These are phyloP conservation scores for Cryptosula pallasiana DNA, from an alignment of 2,888 invertebrate genomes.

Conservation along the genomic window DNA sequence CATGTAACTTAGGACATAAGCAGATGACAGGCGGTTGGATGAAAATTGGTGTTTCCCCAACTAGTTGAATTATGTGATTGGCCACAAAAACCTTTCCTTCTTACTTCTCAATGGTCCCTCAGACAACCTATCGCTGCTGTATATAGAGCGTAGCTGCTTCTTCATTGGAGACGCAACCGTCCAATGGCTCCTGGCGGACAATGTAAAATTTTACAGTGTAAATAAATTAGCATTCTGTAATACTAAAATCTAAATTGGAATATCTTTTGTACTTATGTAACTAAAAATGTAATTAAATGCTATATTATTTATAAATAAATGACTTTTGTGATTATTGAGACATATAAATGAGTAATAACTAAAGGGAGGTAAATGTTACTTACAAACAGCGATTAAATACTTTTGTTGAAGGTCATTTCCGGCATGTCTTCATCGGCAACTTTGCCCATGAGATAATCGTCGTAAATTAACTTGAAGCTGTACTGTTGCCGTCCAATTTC, in stretches of 20 bases:
- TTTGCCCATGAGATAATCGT: too few relatives aligned
- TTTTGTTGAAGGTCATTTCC: neutral
- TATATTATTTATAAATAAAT: neutral
- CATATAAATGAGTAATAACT: neutral
- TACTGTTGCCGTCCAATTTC: too few relatives aligned
- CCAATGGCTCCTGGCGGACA: conserved; percentile 22
- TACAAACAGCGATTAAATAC: neutral
- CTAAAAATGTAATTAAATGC: neutral
- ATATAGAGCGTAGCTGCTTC: neutral
- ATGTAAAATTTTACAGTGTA: neutral
- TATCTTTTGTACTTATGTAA: neutral
- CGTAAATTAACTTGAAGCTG: too few relatives aligned
- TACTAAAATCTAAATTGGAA: neutral
- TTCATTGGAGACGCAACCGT: conserved; percentile 19
- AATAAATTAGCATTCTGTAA: neutral
- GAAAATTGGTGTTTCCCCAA: conserved; percentile 10
- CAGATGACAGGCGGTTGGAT: neutral
- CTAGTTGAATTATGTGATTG: conserved; percentile 9
- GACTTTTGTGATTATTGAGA: neutral
- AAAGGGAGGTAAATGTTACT: conserved; percentile 8
- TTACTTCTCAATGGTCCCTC: conserved; percentile 16
- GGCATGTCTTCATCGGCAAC: too few relatives aligned
- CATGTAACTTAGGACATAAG: too few relatives aligned
- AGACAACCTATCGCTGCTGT: conserved; percentile 18
- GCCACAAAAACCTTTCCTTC: neutral